Percentiles rank a stretch among this genome's conserved stretches.
phyloP scores from a whole-genome alignment of 2,113 vertebrate genomes.

The Vimba vimba region DNA sequence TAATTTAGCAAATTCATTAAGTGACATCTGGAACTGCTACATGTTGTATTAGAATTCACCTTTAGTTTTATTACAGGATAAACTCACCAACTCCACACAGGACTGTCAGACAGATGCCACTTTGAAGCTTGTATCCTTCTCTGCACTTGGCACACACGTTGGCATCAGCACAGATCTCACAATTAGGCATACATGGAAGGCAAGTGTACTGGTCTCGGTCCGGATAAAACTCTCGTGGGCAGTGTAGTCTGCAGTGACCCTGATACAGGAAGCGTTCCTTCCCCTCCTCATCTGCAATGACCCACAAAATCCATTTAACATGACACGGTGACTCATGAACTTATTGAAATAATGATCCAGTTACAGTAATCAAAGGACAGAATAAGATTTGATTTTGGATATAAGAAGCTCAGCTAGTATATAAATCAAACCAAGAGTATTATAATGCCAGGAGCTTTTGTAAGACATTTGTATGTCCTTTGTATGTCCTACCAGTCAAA shows the following conservation, averaged over 20 bases:
- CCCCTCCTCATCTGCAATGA: slow-evolving; percentile 76
- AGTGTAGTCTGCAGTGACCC: slow-evolving; percentile 78
- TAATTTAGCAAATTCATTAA: too few species aligned
- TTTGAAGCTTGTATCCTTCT: slow-evolving; percentile 77
- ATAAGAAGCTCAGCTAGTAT: background rate
- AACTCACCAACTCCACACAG: slow-evolving; percentile 70
- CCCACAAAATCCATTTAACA: slow-evolving; percentile 42
- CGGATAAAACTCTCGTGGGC: slow-evolving; percentile 75
- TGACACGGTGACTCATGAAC: background rate
- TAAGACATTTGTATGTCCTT: background rate
- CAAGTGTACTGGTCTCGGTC: slow-evolving; percentile 76
- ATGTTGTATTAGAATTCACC: too few species aligned
- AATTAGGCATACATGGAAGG: slow-evolving; percentile 77
- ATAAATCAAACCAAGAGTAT: background rate
- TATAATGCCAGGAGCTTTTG: background rate
- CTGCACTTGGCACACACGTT: slow-evolving; percentile 79
- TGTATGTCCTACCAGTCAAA: slow-evolving; percentile 11
- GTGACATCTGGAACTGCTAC: too few species aligned
- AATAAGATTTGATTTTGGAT: background rate
- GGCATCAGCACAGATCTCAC: slow-evolving; percentile 80
- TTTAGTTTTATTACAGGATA: too few species aligned
- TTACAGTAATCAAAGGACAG: background rate
- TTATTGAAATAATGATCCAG: background rate
- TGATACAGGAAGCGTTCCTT: slow-evolving; percentile 78
- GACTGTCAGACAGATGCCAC: slow-evolving; percentile 72